Base-by-base conservation (phyloP, 1,140 invertebrate species). In the Micrasema minimum region DNA sequence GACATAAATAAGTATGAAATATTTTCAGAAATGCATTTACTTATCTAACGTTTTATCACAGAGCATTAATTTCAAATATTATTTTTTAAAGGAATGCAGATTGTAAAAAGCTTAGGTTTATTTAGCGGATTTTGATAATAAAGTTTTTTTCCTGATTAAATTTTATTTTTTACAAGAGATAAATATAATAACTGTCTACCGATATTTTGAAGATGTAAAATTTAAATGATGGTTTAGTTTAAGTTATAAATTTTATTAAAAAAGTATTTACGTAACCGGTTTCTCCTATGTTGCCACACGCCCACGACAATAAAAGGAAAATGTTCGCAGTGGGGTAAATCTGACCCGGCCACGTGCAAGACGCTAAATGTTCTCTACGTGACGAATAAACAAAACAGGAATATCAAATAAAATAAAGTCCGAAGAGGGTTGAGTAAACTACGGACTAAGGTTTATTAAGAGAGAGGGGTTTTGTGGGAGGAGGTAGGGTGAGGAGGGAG, bases 321-420 rank as follows among this genome's bases (percentile, higher is more conserved):
- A 2, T n/a, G 46, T 2, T 2, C 16, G 48, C 2, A 23, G 20
- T 14, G 48, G 20, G 1, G 16, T n/a, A 51, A 50, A 51, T 51
- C 48, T 51, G 20, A 51, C 35, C 26, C 35, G 23, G 53, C 26
- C 53, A 57, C 53, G 53, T 57, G 53, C 26, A 31, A 38, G 53
- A 31, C 53, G 53, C 31, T 57, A 31, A 57, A 57, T 38, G 53
- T 26, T 35, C n/a, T n/a, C 6, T 16, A 57, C 53, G 53, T 57
- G 53, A 31, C 53, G 35, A 35, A 57, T 35, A 35, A 37, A 57
- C n/a, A 57, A 38, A 57, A 57, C n/a, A 26, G 31, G 31, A 57
- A 38, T 38, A 57, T 31, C 26, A 38, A 51, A 51, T 51, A 51
- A 51, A 51, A 51, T 51, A 51, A 51, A 51, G 5, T 45, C 20